These are phyloP conservation scores for Ameiurus melas DNA, from an alignment of 2,113 vertebrate species.

Conservation along the genomic window DNA sequence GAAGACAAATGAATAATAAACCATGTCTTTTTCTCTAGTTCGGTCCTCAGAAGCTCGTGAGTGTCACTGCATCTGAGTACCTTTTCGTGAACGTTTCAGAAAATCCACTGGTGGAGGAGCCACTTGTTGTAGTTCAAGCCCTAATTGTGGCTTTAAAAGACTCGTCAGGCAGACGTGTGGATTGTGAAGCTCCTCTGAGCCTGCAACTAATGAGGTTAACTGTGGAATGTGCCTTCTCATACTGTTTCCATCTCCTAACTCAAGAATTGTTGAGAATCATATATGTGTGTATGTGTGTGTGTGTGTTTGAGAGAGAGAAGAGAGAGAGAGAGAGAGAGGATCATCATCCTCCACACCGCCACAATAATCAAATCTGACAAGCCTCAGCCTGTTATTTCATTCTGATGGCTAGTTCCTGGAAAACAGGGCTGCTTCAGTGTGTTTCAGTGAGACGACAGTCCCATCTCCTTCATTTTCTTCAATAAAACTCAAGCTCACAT, in stretches of 20 bases:
- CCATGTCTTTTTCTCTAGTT: background rate
- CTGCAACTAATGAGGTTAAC: slow-evolving; percentile 2
- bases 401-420: slow-evolving; percentile 50
- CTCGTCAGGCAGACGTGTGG: background rate
- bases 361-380: slow-evolving; percentile 47
- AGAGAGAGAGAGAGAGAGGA: background rate
- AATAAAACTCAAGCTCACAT: slow-evolving; percentile 57
- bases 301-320: background rate
- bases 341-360: slow-evolving; percentile 26
- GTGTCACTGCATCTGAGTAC: background rate
- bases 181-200: background rate
- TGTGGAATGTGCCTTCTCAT: slow-evolving; percentile 7
- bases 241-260: slow-evolving; percentile 4
- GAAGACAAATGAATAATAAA: background rate
- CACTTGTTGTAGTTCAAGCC: background rate
- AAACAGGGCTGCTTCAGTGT: background rate
- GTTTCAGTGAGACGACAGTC: slow-evolving; percentile 41
- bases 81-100: background rate
- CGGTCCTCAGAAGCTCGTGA: background rate
- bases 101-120: background rate
- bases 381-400: slow-evolving; percentile 51
- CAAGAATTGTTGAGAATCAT: background rate
- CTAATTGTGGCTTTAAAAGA: background rate
- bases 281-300: slow-evolving; percentile 13
- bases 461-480: slow-evolving; percentile 62